Evolutionary conservation across 37 sponge, comb jelly and placozoan species (phyloP), one percentile per base, ranked within the genome.

Genomic region (Ephydatia muelleri): DNA sequence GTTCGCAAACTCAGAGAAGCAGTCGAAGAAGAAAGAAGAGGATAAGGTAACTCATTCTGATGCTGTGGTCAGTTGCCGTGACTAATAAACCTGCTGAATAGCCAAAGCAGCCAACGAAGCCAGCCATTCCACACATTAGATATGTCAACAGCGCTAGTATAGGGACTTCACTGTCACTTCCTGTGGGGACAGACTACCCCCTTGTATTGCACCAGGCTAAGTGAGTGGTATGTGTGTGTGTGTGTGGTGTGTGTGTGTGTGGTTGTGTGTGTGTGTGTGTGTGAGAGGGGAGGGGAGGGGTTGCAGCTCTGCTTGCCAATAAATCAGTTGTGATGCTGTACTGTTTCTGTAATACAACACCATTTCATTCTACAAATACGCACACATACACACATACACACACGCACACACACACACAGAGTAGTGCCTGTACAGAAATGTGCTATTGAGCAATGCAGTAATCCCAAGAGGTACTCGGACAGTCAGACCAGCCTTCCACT

Each of bases 1-100:
- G 90, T 93, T 3, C 85, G 91, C 29, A 90, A 80, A 68, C 83
- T 93, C 27, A 23, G 91, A 93, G 49, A 93, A 93, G 38, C 93
- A 93, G 43, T 77, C 80, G 0, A 84, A 36, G 28, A 93, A 93
- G 83, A 93, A 93, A 82, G 88, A 93, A 0, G 88, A 93, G 23
- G 91, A 85, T 0, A 72, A 83, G 71, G 79, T 82, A n/a, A 43
- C 43, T 43, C 43, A 43, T 9, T 3, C 3, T 43, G 43, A 9
- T 9, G 43, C 43, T 43, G 43, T 43, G 43, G 43, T 43, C 43
- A 43, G 43, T 43, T 43, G 43, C 43, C 43, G 6, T 43, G 43
- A 6, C 43, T 43, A 43, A 6, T 43, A 43, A 3, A 3, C 70
- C 29, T 69, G 70, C 8, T 8, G 8, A 3, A 29, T 29, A 69